Conservation (phyloP, 2,888 invertebrate genomes). For the Oxytorus armatus region DNA sequence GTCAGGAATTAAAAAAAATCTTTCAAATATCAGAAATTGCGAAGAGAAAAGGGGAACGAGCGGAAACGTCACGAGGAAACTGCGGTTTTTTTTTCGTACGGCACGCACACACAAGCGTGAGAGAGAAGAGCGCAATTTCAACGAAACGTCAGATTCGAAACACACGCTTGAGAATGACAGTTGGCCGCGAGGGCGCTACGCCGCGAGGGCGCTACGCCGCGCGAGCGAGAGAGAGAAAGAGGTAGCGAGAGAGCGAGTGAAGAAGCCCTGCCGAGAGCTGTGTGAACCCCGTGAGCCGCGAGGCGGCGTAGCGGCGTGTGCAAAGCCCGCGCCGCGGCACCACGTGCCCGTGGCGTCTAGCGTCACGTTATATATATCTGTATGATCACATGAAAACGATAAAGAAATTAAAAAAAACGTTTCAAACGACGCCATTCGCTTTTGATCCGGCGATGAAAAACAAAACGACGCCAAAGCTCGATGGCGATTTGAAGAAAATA, state of each 20-base stretch:
- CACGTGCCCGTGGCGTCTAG: conserved; percentile 77
- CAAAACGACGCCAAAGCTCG: not conserved
- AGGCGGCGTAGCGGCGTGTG: conserved; percentile 68
- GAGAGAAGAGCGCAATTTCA: conserved; percentile 44
- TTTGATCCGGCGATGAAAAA: not conserved
- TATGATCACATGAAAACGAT: not conserved
- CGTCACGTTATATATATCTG: conserved; percentile 48
- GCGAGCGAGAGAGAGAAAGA: conserved; percentile 70
- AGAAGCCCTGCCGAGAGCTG: conserved; percentile 70
- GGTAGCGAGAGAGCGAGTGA: conserved; percentile 73
- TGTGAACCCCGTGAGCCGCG: conserved; percentile 73
- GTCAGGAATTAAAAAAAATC: not conserved
- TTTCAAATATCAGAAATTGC: not conserved
- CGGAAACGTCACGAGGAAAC: conserved; percentile 13
- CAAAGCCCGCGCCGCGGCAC: conserved; percentile 73
- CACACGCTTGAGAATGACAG: conserved; percentile 71
- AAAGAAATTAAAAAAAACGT: not conserved
- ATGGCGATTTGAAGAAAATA: not conserved
- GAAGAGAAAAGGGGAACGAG: not conserved
- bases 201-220: not conserved
- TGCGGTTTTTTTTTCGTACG: conserved; percentile 9
- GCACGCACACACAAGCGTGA: not conserved
- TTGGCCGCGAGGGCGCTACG: conserved; percentile 63
- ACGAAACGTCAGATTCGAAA: conserved; percentile 65
- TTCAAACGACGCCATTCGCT: not conserved